Base-by-base conservation (phyloP, 2,113 vertebrate genomes). In the Axis porcinus region DNA sequence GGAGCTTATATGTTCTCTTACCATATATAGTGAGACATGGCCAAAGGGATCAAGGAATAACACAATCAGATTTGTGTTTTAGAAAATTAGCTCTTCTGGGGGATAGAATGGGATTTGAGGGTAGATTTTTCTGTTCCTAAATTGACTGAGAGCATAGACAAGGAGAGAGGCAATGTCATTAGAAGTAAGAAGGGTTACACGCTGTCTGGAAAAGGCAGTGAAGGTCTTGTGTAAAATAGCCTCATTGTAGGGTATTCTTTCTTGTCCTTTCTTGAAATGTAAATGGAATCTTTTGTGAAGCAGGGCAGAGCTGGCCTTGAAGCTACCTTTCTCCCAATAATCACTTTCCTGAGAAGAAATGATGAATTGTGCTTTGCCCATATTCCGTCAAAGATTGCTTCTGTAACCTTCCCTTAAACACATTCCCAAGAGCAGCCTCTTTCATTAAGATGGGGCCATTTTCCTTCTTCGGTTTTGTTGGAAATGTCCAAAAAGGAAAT, bases 401-500 rank as follows among this genome's bases (percentile, higher is more conserved):
- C 86, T 97, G 21, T 96, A 97, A 96, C 94, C 95, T 97, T 94
- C 40, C 91, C 47, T 97, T 94, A 93, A 92, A 88, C 60, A 94
- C 52, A 94, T 86, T 96, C 95, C 91, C 94, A 96, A 94, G 93
- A 94, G 96, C 47, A 79, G 43, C 7, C 62, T 94, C 70, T 96
- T 93, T 97, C 89, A 96, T 98, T 98, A 98, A 96, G 82, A 97
- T 67, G 91, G 92, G 54, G 45, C 86, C 83, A 83, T 97, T 98
- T 97, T 96, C 86, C 82, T 90, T 89, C 90, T 95, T 94, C 27
- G 1, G 60, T 93, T 97, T 98, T 93, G 82, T 83, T 97, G 91
- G 60, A 97, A 97, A 92, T 96, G 36, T 97, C 96, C 86, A 94
- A 98, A 96, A 97, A 97, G 94, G 92, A 97, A 97, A 97, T 97